Percentiles rank a stretch among this genome's conserved stretches.
These are phyloP conservation scores for Microtus richardsoni DNA, from an alignment of 2,113 vertebrate species.

Conservation along the genomic window DNA sequence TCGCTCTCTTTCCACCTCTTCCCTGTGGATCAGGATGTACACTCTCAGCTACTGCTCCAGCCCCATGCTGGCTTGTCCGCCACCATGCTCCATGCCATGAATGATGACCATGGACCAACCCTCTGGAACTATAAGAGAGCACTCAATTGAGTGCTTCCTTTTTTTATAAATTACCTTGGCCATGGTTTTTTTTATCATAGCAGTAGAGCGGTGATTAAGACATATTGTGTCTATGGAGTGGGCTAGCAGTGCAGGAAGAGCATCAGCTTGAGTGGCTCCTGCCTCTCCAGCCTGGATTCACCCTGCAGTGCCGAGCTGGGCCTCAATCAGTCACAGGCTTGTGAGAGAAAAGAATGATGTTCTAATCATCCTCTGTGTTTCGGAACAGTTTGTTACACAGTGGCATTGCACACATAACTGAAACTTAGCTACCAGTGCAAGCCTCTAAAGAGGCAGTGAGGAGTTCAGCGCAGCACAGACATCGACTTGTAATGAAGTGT, in stretches of 20 bases:
- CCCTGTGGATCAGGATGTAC: not conserved
- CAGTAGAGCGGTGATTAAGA: not conserved
- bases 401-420: not conserved
- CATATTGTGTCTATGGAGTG: not conserved
- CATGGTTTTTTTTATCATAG: not conserved
- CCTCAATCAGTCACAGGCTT: not conserved
- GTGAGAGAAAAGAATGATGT: not conserved
- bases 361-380: not conserved
- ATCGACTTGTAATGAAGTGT: too few species aligned
- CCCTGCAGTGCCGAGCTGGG: not conserved
- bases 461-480: accelerated
- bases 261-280: not conserved
- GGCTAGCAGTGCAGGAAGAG: too few species aligned
- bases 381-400: not conserved
- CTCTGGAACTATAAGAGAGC: not conserved
- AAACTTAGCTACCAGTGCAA: not conserved
- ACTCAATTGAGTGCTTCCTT: too few species aligned
- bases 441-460: not conserved
- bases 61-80: not conserved
- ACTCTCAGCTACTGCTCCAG: not conserved
- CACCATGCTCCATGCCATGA: too few species aligned
- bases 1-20: not conserved
- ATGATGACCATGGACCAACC: not conserved
- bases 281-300: not conserved
- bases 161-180: not conserved